Evolutionary conservation across 2,113 vertebrate genomes (phyloP), one percentile per base, ranked within the genome.

Genomic region (Martes martes): DNA sequence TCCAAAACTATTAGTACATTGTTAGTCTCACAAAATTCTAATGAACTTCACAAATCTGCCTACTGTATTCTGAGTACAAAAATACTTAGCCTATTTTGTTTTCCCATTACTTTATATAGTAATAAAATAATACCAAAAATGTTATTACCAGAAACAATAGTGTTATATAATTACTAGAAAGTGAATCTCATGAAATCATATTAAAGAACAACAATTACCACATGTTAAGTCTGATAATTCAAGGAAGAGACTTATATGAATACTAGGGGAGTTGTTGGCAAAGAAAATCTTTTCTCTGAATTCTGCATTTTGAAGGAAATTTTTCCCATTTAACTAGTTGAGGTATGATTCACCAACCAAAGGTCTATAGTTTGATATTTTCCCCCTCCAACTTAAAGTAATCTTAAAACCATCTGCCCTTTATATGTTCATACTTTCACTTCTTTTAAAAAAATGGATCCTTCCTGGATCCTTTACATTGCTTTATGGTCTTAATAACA

Each of bases 21-120:
- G 26, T 59, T 84, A 89, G 85, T 88, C n/a, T 97, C 89, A 94
- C 55, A 73, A 95, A 97, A 21, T 87, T 89, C 89, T 97, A 91
- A 97, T 97, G 79, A 96, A 92, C 45, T 80, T 83, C 86, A 97
- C 50, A 97, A 98, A 93, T 95, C 96, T 97, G 23, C 69, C 65
- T 96, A 11, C 71, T 81, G 69, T 90, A n/a, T 83, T 57, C 71
- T 55, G 65, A 93, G 82, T 61, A 65, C 42, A 93, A 95, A 94
- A 89, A 89, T 78, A 96, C 76, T 91, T 55, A 82, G 67, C n/a
- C 61, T 93, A 88, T 93, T 76, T 97, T 97, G 85, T 82, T 96
- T 96, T 94, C 95, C 84, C 39, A 57, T 85, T 93, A 83, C 95
- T 94, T 96, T 96, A 94, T 80, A 76, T 42, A 91, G 65, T 79